These are phyloP conservation scores for Pristionchus pacificus DNA, from an alignment of 1,140 invertebrate species.

Conservation along the genomic window DNA sequence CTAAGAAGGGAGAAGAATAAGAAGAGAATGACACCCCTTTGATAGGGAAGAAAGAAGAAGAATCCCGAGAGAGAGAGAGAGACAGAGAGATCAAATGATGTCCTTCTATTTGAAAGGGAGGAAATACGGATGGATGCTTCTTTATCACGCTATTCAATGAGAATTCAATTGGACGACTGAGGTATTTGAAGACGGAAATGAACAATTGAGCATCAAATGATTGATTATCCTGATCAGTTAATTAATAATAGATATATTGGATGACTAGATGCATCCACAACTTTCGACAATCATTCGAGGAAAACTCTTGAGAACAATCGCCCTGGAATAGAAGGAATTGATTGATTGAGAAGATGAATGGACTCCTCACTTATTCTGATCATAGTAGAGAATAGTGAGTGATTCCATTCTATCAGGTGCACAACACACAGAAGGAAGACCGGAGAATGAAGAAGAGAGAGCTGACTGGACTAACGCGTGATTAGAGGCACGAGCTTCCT, in stretches of 20 bases:
- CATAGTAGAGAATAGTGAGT: neutral
- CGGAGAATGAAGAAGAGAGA: neutral
- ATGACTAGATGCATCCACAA: neutral
- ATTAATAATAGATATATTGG: no score
- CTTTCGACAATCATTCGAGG: neutral
- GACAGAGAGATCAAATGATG: no score
- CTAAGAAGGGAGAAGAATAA: neutral
- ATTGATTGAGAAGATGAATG: no score
- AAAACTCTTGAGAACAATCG: neutral
- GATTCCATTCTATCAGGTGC: neutral
- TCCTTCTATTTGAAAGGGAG: no score
- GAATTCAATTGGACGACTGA: neutral
- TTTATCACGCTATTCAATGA: neutral
- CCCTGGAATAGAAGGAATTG: no score
- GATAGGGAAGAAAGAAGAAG: no score
- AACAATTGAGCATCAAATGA: no score
- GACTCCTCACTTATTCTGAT: no score
- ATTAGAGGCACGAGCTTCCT: neutral
- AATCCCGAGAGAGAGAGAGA: no score
- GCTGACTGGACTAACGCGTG: neutral
- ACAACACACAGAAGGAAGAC: neutral
- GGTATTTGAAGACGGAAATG: neutral
- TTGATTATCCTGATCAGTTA: no score
- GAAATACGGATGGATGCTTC: neutral
- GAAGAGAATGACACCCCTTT: no score